Evolutionary conservation across 2,888 invertebrate genomes (phyloP).

Genomic region (Callyntrura guangdongensis): DNA sequence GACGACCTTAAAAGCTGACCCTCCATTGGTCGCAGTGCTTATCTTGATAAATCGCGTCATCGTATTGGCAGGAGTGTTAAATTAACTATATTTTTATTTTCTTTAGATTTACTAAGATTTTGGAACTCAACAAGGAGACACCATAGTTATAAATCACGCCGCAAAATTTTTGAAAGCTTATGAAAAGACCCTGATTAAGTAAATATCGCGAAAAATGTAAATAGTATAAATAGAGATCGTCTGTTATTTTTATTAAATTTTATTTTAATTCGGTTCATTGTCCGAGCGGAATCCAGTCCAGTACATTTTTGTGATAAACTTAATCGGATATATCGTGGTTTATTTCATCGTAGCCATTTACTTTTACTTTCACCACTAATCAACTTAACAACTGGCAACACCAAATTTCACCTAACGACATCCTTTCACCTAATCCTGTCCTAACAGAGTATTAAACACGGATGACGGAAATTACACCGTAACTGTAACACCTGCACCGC

Average conservation of each 20-base stretch:
- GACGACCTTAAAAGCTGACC: not conserved
- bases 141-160: constrained; percentile 57
- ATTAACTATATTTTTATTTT: not conserved
- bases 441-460: too few relatives aligned
- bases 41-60: constrained; percentile 8
- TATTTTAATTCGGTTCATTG: not conserved
- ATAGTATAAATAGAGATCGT: too few relatives aligned
- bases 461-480: too few relatives aligned
- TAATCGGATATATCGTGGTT: too few relatives aligned
- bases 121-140: constrained; percentile 58
- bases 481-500: too few relatives aligned
- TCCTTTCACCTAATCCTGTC: not conserved
- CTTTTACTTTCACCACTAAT: not conserved
- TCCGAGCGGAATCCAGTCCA: too few relatives aligned
- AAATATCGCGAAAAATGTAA: too few relatives aligned
- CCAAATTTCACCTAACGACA: not conserved
- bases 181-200: constrained; percentile 45
- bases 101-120: constrained; percentile 40
- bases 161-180: constrained; percentile 34
- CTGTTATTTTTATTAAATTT: too few relatives aligned
- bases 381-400: constrained; percentile 24
- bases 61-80: constrained; percentile 13
- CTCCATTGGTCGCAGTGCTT: not conserved
- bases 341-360: not conserved
- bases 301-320: too few relatives aligned